These are phyloP conservation scores for Leptinotarsa juncta DNA, from an alignment of 2,888 invertebrate genomes.

Conservation along the genomic window DNA sequence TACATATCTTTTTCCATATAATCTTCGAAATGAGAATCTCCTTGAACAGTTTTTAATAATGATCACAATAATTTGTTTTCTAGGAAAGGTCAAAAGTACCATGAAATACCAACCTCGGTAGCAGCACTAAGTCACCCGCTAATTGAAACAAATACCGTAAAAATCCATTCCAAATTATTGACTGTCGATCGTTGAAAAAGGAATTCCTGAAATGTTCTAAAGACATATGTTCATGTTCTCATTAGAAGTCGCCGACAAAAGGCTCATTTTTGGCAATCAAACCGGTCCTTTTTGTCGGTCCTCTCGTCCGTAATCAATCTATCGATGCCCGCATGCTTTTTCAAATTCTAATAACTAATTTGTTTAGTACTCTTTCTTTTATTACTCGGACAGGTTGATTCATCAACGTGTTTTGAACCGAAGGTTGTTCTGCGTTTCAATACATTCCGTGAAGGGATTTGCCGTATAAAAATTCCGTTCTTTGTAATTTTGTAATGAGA, in stretches of 20 bases:
- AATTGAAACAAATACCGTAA: slow-evolving; percentile 45
- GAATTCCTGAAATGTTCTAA: slow-evolving; percentile 55
- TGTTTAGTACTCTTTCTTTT: slow-evolving; percentile 39
- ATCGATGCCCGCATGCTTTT: slow-evolving; percentile 50
- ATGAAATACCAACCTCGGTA: slow-evolving; percentile 8
- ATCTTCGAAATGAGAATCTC: not conserved
- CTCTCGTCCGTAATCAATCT: slow-evolving; percentile 54
- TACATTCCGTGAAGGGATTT: slow-evolving; percentile 1
- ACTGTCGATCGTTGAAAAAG: slow-evolving; percentile 45
- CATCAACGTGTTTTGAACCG: slow-evolving; percentile 14
- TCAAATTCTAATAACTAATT: slow-evolving; percentile 49
- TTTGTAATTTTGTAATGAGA: not conserved
- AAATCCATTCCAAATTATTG: slow-evolving; percentile 45
- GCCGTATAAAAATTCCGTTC: not conserved
- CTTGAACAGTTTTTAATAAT: not conserved
- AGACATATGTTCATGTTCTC: slow-evolving; percentile 60
- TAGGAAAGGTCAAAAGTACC: not conserved
- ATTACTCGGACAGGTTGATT: slow-evolving; percentile 15
- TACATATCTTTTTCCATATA: not conserved
- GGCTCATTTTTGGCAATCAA: slow-evolving; percentile 62
- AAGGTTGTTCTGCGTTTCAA: slow-evolving; percentile 9
- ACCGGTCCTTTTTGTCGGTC: slow-evolving; percentile 55
- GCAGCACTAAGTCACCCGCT: slow-evolving; percentile 22
- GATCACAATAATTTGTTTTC: not conserved
- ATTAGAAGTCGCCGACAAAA: slow-evolving; percentile 61